phyloP scores from a whole-genome alignment of 2,797 vertebrate species.

The Scomberomorus guttatus region DNA sequence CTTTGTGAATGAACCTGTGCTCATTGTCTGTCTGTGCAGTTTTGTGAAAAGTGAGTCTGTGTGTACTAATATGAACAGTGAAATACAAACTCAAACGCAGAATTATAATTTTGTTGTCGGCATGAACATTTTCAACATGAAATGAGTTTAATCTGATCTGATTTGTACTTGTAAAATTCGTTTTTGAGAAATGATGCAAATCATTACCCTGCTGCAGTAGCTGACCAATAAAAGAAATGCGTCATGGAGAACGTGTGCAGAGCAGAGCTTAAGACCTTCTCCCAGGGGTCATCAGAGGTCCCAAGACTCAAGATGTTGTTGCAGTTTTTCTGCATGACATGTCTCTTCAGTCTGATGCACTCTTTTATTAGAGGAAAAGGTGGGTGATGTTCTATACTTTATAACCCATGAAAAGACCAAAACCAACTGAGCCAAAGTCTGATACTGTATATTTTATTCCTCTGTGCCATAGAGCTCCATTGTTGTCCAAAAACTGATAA shows the following conservation, averaged over 20 bases:
- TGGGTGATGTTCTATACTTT: background rate
- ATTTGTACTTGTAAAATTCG: background rate
- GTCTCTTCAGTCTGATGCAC: slow-evolving; percentile 1
- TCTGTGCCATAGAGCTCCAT: background rate
- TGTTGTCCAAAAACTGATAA: background rate
- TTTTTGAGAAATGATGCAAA: background rate
- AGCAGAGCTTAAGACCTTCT: background rate
- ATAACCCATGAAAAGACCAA: background rate
- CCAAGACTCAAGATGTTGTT: background rate
- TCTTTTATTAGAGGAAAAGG: background rate
- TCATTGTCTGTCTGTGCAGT: slow-evolving; percentile 51
- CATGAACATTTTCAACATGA: slow-evolving; percentile 26
- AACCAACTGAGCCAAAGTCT: background rate
- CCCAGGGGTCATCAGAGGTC: background rate
- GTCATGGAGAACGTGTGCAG: slow-evolving; percentile 1
- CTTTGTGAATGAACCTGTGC: slow-evolving; percentile 60
- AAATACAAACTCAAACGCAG: slow-evolving; percentile 58
- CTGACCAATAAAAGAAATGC: background rate
- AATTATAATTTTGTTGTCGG: slow-evolving; percentile 16
- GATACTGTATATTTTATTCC: background rate
- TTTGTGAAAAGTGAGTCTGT: slow-evolving; percentile 54
- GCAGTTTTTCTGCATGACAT: background rate
- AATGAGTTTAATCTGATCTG: background rate
- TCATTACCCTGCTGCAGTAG: background rate
- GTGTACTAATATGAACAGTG: slow-evolving; percentile 44